phyloP scores from a whole-genome alignment of 2,797 vertebrate species.

The Sebastes iracundus region DNA sequence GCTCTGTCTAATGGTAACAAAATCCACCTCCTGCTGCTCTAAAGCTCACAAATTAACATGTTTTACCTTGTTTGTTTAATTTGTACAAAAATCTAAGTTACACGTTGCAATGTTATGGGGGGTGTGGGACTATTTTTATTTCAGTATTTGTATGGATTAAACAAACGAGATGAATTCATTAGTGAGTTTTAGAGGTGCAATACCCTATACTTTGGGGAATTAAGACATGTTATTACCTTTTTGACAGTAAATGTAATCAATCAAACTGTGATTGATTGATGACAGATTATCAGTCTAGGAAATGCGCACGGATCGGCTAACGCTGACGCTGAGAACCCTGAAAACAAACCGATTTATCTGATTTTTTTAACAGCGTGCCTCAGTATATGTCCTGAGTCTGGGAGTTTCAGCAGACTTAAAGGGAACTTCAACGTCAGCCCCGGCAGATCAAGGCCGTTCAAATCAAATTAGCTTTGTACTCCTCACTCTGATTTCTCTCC shows the following conservation, averaged over 20 bases:
- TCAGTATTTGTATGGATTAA: no score
- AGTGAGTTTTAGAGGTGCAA: no score
- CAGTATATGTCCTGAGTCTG: not conserved
- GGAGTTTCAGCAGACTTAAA: conserved; percentile 15
- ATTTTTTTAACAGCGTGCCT: not conserved
- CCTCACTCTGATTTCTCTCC: conserved; percentile 28
- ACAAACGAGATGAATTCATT: no score
- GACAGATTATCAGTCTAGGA: not conserved
- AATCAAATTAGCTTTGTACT: conserved; percentile 38
- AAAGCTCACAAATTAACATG: not conserved
- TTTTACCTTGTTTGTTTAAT: not conserved
- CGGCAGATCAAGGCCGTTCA: conserved; percentile 15
- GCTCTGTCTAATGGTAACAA: no score
- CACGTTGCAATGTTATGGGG: no score
- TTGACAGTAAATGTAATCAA: no score
- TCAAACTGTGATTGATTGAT: no score
- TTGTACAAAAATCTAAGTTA: not conserved
- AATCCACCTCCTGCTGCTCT: not conserved
- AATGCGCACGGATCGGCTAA: not conserved
- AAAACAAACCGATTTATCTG: not conserved
- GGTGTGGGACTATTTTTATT: no score
- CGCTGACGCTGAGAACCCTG: not conserved
- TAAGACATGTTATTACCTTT: not conserved
- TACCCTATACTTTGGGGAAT: not conserved
- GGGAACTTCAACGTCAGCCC: conserved; percentile 4